Evolutionary conservation across 2,113 vertebrate species (phyloP).

Genomic region (Lamprologus callipterus): DNA sequence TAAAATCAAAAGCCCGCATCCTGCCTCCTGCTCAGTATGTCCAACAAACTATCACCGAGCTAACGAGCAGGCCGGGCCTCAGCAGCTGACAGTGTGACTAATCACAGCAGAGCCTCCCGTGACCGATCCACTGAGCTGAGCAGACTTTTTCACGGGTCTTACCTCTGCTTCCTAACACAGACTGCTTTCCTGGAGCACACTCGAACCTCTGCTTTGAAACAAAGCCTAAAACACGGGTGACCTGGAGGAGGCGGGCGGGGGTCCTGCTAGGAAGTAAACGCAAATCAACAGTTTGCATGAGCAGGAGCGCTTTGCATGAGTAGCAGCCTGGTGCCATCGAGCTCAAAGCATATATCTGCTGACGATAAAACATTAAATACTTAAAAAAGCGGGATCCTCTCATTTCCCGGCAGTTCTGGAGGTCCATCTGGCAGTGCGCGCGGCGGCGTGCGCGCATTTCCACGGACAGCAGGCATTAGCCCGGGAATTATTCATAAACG

Average conservation of each 20-base stretch:
- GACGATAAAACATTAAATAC: conserved; percentile 39
- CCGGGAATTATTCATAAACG: conserved; percentile 89
- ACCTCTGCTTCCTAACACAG: background rate
- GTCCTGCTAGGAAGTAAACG: background rate
- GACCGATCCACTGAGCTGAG: background rate
- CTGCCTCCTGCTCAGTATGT: background rate
- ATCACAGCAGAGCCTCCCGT: background rate
- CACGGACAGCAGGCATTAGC: conserved; percentile 69
- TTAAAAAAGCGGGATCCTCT: conserved; percentile 39
- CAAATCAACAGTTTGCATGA: conserved; percentile 36
- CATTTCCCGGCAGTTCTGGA: conserved; percentile 51
- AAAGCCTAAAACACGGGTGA: background rate
- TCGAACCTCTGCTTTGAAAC: background rate
- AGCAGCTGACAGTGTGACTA: background rate
- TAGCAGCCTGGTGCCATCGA: background rate
- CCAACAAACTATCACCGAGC: conserved; percentile 12
- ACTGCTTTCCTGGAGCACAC: background rate
- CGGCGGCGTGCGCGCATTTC: conserved; percentile 70
- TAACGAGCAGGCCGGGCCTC: conserved; percentile 6
- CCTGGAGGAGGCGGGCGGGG: background rate
- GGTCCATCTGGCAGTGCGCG: conserved; percentile 68
- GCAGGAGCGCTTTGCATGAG: conserved; percentile 26
- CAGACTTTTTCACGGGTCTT: background rate
- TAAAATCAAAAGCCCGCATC: background rate
- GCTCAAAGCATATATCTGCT: conserved; percentile 51